Conservation (phyloP, 2,888 invertebrate genomes). For the Venustoraphidia nigricollis region DNA sequence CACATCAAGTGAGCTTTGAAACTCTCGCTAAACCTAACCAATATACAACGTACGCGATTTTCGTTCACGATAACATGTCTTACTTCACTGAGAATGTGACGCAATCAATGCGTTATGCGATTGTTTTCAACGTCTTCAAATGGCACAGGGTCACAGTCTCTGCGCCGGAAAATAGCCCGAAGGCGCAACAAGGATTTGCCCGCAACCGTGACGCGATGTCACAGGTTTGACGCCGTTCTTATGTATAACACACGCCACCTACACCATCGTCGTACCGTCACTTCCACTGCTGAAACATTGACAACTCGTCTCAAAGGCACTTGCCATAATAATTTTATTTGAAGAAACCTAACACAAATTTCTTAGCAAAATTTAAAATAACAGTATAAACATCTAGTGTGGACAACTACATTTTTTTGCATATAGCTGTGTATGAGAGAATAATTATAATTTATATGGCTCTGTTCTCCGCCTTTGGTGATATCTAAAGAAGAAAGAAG, state of each 20-base stretch:
- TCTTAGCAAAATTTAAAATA: too few species aligned
- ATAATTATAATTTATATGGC: too few species aligned
- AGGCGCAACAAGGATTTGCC: constrained; percentile 21
- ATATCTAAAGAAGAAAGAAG: too few species aligned
- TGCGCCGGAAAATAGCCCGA: constrained; percentile 19
- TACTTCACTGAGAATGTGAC: background rate
- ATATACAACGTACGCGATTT: background rate
- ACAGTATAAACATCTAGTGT: too few species aligned
- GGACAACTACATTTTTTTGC: too few species aligned
- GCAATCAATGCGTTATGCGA: background rate
- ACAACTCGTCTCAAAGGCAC: background rate
- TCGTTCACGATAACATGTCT: background rate
- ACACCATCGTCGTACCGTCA: background rate
- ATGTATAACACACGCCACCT: background rate
- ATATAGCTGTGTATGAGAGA: too few species aligned
- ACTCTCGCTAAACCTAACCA: too few species aligned
- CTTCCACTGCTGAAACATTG: background rate
- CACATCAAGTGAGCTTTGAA: too few species aligned
- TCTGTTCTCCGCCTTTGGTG: too few species aligned
- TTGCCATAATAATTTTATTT: too few species aligned
- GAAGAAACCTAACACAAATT: too few species aligned
- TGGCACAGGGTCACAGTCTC: background rate
- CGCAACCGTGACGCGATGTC: constrained; percentile 23
- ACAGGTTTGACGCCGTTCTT: constrained; percentile 21
- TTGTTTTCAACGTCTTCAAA: background rate